Conservation (phyloP, 2,888 invertebrate genomes). For the Lamellibrachia columna region DNA sequence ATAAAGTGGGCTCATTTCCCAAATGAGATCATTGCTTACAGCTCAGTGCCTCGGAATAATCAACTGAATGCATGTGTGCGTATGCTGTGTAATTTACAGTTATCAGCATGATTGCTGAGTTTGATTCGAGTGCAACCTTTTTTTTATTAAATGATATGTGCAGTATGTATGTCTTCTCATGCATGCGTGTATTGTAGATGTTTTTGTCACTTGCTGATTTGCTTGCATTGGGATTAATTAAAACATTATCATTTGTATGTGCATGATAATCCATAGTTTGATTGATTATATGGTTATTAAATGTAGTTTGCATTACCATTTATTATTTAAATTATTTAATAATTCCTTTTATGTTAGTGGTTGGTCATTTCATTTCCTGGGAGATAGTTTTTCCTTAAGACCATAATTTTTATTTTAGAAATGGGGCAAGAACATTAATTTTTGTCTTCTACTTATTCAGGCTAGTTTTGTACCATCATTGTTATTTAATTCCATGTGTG, state of each 20-base stretch:
- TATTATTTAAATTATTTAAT: too few relatives aligned
- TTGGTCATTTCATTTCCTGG: not conserved
- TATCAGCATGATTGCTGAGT: not conserved
- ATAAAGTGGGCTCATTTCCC: not conserved
- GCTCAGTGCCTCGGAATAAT: not conserved
- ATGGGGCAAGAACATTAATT: not conserved
- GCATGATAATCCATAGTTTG: too few relatives aligned
- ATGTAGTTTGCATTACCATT: too few relatives aligned
- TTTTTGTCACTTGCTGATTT: too few relatives aligned
- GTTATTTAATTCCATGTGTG: too few relatives aligned
- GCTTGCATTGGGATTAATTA: too few relatives aligned
- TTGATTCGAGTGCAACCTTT: not conserved
- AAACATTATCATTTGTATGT: too few relatives aligned
- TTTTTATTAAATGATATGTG: not conserved
- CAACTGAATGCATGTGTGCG: not conserved
- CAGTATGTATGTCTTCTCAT: not conserved
- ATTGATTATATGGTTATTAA: too few relatives aligned
- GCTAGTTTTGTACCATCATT: too few relatives aligned
- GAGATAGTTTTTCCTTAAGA: not conserved
- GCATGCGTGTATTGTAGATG: not conserved
- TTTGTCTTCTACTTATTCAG: too few relatives aligned
- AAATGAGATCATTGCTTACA: not conserved
- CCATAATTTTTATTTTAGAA: not conserved
- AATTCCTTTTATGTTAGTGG: too few relatives aligned
- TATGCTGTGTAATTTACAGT: not conserved